Percentiles rank a stretch among this genome's conserved stretches.
Evolutionary conservation across 2,888 invertebrate genomes (phyloP).

Genomic region (Ommatoiulus sabulosus): DNA sequence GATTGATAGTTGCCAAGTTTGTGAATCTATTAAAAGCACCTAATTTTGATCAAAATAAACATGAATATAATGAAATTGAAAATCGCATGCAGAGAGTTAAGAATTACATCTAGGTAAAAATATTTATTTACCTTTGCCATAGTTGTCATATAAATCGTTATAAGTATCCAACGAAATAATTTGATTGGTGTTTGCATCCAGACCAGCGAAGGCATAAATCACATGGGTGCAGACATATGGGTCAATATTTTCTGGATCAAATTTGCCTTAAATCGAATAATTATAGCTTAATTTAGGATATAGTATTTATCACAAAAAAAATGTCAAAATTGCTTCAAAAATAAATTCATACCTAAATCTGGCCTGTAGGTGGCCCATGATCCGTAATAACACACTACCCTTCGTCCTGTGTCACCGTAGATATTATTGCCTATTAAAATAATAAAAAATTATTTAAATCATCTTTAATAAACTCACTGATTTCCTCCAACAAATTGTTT

Average conservation of each 20-base stretch:
- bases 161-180: slow-evolving; percentile 65
- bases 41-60: slow-evolving; percentile 45
- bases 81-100: neutral
- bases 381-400: slow-evolving; percentile 79
- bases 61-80: neutral
- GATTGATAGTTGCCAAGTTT: slow-evolving; percentile 64
- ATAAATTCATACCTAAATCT: slow-evolving; percentile 68
- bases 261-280: slow-evolving; percentile 69
- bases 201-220: slow-evolving; percentile 81
- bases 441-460: neutral
- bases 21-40: slow-evolving; percentile 66
- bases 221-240: slow-evolving; percentile 79
- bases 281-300: neutral
- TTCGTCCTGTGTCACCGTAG: slow-evolving; percentile 53
- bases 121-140: slow-evolving; percentile 70
- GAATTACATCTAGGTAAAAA: neutral
- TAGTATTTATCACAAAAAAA: neutral
- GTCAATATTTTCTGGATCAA: slow-evolving; percentile 76
- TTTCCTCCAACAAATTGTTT: too few species aligned
- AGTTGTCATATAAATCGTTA: slow-evolving; percentile 75
- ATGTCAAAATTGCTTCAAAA: neutral
- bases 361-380: slow-evolving; percentile 80
- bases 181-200: slow-evolving; percentile 70
- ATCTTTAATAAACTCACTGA: too few species aligned
- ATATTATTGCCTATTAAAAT: neutral